phyloP scores from a whole-genome alignment of 2,888 invertebrate genomes.

The Matsumyia berberina region DNA sequence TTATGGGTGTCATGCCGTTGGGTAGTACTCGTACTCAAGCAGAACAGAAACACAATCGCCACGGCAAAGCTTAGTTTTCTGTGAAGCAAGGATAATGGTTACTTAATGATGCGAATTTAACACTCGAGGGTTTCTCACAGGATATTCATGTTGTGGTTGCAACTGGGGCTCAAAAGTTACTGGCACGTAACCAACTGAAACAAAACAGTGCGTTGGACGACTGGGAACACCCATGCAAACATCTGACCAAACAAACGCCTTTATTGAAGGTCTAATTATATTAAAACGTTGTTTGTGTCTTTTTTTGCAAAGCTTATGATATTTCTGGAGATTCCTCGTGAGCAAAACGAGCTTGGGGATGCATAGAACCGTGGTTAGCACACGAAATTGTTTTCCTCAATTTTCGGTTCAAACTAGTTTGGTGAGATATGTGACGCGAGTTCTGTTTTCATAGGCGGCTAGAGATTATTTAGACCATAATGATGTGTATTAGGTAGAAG shows the following conservation, averaged over 20 bases:
- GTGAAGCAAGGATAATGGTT: not conserved
- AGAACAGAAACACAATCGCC: conserved; percentile 4
- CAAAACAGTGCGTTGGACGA: not conserved
- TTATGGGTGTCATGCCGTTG: not conserved
- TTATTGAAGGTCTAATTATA: not conserved
- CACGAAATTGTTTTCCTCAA: not conserved
- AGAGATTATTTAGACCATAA: not conserved
- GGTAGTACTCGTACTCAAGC: not conserved
- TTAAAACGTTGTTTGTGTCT: not conserved
- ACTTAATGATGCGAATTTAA: no score
- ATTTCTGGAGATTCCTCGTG: no score
- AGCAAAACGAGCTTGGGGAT: no score
- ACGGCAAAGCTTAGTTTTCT: conserved; percentile 14
- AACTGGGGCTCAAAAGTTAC: no score
- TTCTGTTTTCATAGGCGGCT: not conserved
- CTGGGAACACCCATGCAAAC: not conserved
- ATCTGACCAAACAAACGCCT: not conserved
- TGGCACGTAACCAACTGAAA: no score
- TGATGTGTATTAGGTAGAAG: not conserved
- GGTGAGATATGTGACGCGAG: not conserved
- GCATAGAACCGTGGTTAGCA: no score
- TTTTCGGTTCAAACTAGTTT: not conserved
- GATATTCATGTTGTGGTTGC: no score
- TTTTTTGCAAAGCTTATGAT: no score
- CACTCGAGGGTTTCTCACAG: no score